Conservation (phyloP, 1,140 invertebrate species). For the Megalopta genalis region DNA sequence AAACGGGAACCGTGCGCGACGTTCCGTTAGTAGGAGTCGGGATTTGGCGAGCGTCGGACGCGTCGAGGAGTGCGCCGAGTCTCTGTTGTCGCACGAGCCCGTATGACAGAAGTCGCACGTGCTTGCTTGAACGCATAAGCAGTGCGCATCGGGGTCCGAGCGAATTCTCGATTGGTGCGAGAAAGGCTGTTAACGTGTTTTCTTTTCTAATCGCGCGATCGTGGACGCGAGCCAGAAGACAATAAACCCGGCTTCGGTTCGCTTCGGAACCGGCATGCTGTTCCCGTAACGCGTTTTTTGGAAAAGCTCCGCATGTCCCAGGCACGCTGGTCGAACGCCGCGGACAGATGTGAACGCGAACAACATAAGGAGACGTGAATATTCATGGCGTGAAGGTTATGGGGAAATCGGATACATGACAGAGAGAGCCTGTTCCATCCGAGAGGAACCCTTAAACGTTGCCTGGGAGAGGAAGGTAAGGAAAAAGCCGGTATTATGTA, state of each 20-base stretch:
- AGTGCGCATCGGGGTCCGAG: not conserved
- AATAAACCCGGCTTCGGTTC: not conserved
- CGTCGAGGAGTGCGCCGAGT: not conserved
- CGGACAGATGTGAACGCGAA: slow-evolving; percentile 29
- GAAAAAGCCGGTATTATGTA: no score
- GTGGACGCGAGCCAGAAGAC: not conserved
- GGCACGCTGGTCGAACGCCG: not conserved
- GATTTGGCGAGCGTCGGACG: slow-evolving; percentile 52
- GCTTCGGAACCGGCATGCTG: slow-evolving; percentile 7
- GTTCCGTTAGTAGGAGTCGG: slow-evolving; percentile 65
- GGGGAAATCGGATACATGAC: slow-evolving; percentile 36
- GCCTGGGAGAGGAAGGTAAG: slow-evolving; percentile 11
- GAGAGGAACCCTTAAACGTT: not conserved
- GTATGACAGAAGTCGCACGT: slow-evolving; percentile 50
- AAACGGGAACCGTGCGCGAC: slow-evolving; percentile 49
- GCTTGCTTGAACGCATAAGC: slow-evolving; percentile 15
- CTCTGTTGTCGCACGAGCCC: slow-evolving; percentile 28
- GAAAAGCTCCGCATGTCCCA: not conserved
- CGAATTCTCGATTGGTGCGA: not conserved
- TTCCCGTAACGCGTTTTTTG: not conserved
- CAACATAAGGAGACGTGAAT: slow-evolving; percentile 2
- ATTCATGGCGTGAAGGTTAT: slow-evolving; percentile 43
- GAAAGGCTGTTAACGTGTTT: not conserved
- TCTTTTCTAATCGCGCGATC: not conserved
- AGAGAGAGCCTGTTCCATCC: slow-evolving; percentile 5